Conservation (phyloP, 1,140 invertebrate species). For the Eulimnadia texana region DNA sequence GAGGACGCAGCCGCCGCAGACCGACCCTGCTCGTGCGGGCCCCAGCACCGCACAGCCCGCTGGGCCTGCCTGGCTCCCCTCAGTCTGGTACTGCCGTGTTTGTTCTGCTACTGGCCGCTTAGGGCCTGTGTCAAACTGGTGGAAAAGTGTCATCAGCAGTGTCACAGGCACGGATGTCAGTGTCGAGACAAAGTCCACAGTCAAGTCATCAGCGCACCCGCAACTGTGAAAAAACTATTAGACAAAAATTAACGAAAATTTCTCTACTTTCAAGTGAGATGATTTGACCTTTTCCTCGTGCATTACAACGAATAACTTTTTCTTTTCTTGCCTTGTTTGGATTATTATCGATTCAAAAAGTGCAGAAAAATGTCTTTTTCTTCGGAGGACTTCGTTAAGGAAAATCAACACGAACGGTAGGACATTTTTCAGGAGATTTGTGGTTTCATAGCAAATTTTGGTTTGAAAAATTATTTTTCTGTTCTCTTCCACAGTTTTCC, state of each 20-base stretch:
- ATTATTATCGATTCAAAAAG: too few relatives aligned
- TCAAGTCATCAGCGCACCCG: neutral
- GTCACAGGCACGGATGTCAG: slow-evolving; percentile 50
- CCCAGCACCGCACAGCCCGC: slow-evolving; percentile 46
- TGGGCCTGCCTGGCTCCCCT: slow-evolving; percentile 73
- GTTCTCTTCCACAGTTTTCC: too few relatives aligned
- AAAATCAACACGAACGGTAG: too few relatives aligned
- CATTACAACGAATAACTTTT: too few relatives aligned
- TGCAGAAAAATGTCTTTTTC: too few relatives aligned
- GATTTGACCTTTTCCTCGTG: too few relatives aligned
- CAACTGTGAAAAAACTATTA: neutral
- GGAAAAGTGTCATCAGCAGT: slow-evolving; percentile 64
- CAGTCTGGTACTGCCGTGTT: slow-evolving; percentile 65
- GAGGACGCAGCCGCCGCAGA: slow-evolving; percentile 45
- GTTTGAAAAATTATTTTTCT: too few relatives aligned
- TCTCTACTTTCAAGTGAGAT: too few relatives aligned
- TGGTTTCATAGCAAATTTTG: too few relatives aligned
- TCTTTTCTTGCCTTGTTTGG: too few relatives aligned
- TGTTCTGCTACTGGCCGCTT: slow-evolving; percentile 83
- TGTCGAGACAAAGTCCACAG: slow-evolving; percentile 25
- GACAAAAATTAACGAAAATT: neutral
- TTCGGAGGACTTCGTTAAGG: too few relatives aligned
- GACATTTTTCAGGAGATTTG: too few relatives aligned
- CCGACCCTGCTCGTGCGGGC: slow-evolving; percentile 70
- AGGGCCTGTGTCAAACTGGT: slow-evolving; percentile 58